phyloP scores from a whole-genome alignment of 2,888 invertebrate species.

The Zele albiditarsus region DNA sequence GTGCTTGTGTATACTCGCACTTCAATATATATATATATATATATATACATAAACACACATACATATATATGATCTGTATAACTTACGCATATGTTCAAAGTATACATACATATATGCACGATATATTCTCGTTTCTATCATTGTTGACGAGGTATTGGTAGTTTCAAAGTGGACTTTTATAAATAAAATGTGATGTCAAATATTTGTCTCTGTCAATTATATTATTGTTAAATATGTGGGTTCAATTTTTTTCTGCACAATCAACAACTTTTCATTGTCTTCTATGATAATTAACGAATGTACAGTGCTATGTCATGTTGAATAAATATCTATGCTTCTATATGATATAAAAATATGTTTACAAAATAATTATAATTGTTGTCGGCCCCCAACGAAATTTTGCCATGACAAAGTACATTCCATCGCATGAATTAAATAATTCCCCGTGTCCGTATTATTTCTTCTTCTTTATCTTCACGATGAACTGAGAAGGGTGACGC shows the following conservation, averaged over 20 bases:
- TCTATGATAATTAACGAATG: background rate
- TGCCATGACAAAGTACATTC: conserved; percentile 43
- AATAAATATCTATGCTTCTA: background rate
- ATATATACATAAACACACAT: background rate
- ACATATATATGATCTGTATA: conserved; percentile 4
- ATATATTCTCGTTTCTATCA: background rate
- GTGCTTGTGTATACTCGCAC: conserved; percentile 42
- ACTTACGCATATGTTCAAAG: background rate
- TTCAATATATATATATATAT: background rate
- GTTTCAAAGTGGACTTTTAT: background rate
- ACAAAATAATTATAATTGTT: conserved; percentile 6
- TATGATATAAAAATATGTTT: conserved; percentile 2
- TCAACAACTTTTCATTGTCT: background rate
- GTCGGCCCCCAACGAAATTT: conserved; percentile 14
- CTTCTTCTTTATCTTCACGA: background rate
- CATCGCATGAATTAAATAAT: conserved; percentile 44
- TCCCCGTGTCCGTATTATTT: background rate
- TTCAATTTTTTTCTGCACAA: background rate
- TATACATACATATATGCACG: background rate
- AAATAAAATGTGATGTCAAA: background rate
- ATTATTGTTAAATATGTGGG: background rate
- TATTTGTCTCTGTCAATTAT: background rate
- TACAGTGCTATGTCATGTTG: background rate
- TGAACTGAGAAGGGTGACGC: background rate
- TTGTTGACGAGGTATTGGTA: background rate